Evolutionary conservation across 2,113 vertebrate species (phyloP), one percentile per base, ranked within the genome.

Genomic region (Ameiurus melas): DNA sequence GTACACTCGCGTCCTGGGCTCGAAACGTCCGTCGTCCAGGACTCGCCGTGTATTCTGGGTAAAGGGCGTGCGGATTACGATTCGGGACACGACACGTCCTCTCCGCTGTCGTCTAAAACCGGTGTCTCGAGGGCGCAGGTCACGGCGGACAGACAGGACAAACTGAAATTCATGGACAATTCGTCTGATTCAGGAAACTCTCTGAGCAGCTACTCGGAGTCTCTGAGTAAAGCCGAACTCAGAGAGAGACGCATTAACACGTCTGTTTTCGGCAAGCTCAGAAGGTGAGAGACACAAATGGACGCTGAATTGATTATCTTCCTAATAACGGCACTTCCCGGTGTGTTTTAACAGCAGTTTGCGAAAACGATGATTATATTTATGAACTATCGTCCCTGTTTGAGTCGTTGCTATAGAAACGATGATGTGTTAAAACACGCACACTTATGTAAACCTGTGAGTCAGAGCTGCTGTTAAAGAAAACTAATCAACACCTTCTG

Each of bases 161-260:
- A 94, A 92, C 93, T 96, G 47, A 95, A 94, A 93, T 95, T 96
- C 90, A 92, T 95, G 84, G 94, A 97, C 93, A 97, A 96, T 91
- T 96, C 94, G 90, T 99, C 98, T 0, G 98, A 99, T 94, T 99
- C 98, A 90, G 98, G 98, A 91, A 98, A 99, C 93, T 99, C 98
- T 84, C 96, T 99, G 92, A 98, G 96, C 93, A 99, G 97, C 94
- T 98, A 97, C 90, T 57, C 55, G 3, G 95, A 96, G 53, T 99
- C 97, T 85, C 95, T 96, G 90, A 96, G 95, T 93, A 98, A 97
- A 94, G 95, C 95, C 33, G 92, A 93, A 47, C 73, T 92, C 86
- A 85, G 93, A 91, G 97, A 96, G 90, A 95, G 93, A 55, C 89
- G 94, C 89, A 93, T 95, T 93, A 94, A 93, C 33, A 89, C 89